Percentiles rank a stretch among this genome's conserved stretches.
Conservation (phyloP, 2,797 vertebrate species). For the Poeciliopsis turneri region DNA sequence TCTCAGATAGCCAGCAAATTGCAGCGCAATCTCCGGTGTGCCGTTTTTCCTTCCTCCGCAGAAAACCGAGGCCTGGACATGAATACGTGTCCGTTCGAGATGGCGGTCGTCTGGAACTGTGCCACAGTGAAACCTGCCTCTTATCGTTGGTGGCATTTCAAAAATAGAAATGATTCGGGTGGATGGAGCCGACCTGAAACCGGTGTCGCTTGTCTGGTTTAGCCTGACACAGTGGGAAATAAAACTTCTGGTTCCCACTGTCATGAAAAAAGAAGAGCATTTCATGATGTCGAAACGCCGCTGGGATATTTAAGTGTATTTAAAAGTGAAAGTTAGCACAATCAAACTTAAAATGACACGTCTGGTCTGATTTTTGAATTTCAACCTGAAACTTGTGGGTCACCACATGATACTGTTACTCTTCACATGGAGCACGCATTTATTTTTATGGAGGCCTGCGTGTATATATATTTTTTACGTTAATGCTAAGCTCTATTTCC, state of each 20-base stretch:
- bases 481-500: background rate
- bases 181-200: background rate
- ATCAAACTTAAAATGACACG: background rate
- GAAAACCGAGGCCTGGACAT: background rate
- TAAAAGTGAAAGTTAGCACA: background rate
- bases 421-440: background rate
- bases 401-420: background rate
- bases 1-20: conserved; percentile 4
- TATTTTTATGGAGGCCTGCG: background rate
- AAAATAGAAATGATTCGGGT: background rate
- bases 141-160: background rate
- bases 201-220: background rate
- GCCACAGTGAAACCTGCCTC: background rate
- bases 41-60: background rate
- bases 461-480: background rate
- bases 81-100: background rate
- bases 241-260: background rate
- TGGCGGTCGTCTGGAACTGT: background rate
- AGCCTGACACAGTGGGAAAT: background rate
- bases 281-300: background rate
- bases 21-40: conserved; percentile 5
- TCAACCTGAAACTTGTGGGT: background rate
- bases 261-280: background rate
- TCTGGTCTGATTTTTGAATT: background rate
- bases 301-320: background rate